Percentiles rank a stretch among this genome's conserved stretches.
Conservation (phyloP, 2,888 invertebrate species). For the Magallana nippona region DNA sequence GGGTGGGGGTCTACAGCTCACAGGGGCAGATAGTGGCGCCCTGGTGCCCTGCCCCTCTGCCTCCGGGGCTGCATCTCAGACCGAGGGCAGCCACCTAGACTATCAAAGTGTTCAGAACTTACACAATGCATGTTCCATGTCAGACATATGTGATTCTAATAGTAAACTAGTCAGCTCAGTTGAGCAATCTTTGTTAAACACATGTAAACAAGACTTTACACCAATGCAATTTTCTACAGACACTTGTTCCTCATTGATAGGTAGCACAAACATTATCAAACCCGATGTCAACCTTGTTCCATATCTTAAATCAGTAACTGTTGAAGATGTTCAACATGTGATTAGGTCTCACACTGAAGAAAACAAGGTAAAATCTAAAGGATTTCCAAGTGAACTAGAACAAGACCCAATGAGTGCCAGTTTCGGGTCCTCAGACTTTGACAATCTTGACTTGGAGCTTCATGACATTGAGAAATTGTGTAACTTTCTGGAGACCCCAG, state of each 20-base stretch:
- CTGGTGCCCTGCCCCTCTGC: not conserved
- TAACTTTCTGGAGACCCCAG: conserved; percentile 35
- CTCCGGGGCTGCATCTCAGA: conserved; percentile 16
- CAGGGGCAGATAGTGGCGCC: not conserved
- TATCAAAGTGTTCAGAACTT: conserved; percentile 39
- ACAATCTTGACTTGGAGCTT: conserved; percentile 72
- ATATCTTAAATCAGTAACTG: conserved; percentile 46
- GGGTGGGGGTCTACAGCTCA: conserved; percentile 12
- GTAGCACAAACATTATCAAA: conserved; percentile 9
- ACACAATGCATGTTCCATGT: conserved; percentile 17
- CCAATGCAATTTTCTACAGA: conserved; percentile 32
- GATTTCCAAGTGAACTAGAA: conserved; percentile 16
- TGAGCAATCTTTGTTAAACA: conserved; percentile 26
- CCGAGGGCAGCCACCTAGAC: conserved; percentile 12
- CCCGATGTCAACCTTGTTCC: conserved; percentile 45
- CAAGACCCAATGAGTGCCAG: conserved; percentile 36
- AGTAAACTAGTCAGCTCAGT: not conserved
- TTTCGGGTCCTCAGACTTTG: conserved; percentile 69
- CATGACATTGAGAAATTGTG: conserved; percentile 67
- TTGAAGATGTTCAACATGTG: conserved; percentile 48
- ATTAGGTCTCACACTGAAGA: conserved; percentile 39
- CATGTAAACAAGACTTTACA: conserved; percentile 10
- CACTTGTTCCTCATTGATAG: not conserved
- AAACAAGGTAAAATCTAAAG: conserved; percentile 37
- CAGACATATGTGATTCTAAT: conserved; percentile 24